A percentile compares a stretch with the other conserved stretches of the same genome.
phyloP scores from a whole-genome alignment of 2,797 vertebrate species.

The Peromyscus melanophrys region DNA sequence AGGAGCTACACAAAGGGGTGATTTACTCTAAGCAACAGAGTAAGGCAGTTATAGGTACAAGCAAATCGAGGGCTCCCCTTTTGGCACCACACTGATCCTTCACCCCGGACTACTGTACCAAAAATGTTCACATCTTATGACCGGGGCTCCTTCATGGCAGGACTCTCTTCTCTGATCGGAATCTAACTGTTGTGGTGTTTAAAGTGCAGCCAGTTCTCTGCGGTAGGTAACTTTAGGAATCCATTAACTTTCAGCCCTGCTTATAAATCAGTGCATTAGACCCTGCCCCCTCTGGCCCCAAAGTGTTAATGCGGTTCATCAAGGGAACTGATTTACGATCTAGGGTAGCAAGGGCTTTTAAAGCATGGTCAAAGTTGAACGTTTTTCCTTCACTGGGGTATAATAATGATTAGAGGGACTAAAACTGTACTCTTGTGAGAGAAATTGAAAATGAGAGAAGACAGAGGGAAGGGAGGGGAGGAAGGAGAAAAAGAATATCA shows the following conservation, averaged over 20 bases:
- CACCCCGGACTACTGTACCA: neutral
- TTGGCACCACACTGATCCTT: neutral
- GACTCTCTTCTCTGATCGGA: neutral
- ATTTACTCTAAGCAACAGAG: neutral
- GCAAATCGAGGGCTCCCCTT: neutral
- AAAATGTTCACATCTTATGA: neutral
- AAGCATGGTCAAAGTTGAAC: neutral
- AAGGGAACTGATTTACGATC: conserved; percentile 11
- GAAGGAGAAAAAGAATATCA: neutral
- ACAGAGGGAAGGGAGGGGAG: neutral
- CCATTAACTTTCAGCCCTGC: neutral
- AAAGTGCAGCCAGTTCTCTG: neutral
- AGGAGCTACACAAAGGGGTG: neutral
- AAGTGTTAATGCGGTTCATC: neutral
- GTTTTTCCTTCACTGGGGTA: neutral
- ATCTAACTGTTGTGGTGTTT: neutral
- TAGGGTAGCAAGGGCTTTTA: neutral
- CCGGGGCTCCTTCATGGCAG: neutral
- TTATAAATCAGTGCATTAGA: conserved; percentile 20
- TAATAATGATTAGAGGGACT: conserved; percentile 46
- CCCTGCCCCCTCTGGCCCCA: neutral
- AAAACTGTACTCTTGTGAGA: conserved; percentile 38
- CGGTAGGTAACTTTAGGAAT: neutral
- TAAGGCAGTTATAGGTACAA: neutral
- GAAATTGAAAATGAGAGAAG: neutral